Percentiles rank a stretch among this genome's conserved stretches.
These are phyloP conservation scores for Elephantulus edwardii DNA, from an alignment of 2,113 vertebrate genomes.

Conservation along the genomic window DNA sequence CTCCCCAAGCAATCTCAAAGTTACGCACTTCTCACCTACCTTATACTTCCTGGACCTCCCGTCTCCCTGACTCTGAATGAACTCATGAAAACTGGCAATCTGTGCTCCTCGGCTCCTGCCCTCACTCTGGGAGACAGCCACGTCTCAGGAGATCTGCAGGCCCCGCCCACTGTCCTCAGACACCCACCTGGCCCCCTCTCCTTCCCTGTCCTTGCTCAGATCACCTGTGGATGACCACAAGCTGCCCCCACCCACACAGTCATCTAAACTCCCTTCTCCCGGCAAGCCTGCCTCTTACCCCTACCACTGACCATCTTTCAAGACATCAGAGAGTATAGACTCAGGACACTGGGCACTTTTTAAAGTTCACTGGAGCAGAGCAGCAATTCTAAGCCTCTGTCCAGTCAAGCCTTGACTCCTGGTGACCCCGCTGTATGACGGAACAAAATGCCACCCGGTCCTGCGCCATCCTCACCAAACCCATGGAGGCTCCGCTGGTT, in stretches of 20 bases:
- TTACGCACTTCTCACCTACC: not conserved
- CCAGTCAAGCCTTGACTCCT: not conserved
- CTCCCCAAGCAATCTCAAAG: not conserved
- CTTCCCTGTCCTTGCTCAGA: not conserved
- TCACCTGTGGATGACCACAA: too few species aligned
- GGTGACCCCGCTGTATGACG: not conserved
- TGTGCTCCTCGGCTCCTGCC: too few species aligned
- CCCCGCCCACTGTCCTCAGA: not conserved
- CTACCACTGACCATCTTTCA: not conserved
- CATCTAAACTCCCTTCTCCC: too few species aligned
- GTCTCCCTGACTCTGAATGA: not conserved
- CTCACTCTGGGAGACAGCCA: not conserved
- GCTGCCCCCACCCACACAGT: too few species aligned
- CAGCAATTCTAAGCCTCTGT: not conserved
- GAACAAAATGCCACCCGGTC: not conserved
- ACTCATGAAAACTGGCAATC: rapidly evolving
- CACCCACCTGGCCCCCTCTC: too few species aligned
- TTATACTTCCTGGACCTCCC: not conserved
- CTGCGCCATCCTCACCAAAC: not conserved
- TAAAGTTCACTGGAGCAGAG: not conserved
- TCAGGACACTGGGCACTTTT: not conserved
- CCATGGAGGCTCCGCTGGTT: not conserved
- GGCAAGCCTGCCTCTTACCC: not conserved
- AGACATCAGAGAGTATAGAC: too few species aligned
- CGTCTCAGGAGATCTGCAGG: not conserved